phyloP scores from a whole-genome alignment of 2,113 vertebrate genomes.

The Donacobius atricapilla region DNA sequence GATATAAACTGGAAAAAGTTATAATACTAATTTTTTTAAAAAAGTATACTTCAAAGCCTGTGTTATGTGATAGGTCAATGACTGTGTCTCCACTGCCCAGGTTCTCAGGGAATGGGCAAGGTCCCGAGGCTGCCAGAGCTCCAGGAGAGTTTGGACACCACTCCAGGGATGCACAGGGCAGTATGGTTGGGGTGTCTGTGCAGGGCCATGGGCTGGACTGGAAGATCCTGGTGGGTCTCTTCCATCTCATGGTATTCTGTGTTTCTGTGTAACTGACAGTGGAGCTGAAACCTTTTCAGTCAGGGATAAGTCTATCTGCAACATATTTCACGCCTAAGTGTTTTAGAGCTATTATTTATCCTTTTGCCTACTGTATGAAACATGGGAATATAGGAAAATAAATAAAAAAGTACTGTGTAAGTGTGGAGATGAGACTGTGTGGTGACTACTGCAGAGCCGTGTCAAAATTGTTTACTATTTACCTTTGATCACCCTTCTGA shows the following conservation, averaged over 20 bases:
- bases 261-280: background rate
- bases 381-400: background rate
- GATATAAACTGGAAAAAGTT: background rate
- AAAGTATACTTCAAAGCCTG: background rate
- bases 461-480: background rate
- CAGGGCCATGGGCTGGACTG: background rate
- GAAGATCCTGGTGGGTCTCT: accelerated
- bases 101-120: background rate
- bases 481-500: slow-evolving; percentile 6
- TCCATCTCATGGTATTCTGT: background rate
- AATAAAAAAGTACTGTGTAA: background rate
- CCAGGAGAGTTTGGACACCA: background rate
- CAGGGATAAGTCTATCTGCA: background rate
- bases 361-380: background rate
- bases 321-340: background rate
- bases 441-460: background rate
- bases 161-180: background rate
- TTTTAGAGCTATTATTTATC: background rate
- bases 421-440: background rate
- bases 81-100: background rate
- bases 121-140: background rate
- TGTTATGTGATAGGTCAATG: too few species aligned
- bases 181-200: background rate
- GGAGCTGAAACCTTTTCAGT: background rate
- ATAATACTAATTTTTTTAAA: background rate